Base-by-base conservation (phyloP, 1,140 invertebrate genomes). In the Bathynomus jamesi region DNA sequence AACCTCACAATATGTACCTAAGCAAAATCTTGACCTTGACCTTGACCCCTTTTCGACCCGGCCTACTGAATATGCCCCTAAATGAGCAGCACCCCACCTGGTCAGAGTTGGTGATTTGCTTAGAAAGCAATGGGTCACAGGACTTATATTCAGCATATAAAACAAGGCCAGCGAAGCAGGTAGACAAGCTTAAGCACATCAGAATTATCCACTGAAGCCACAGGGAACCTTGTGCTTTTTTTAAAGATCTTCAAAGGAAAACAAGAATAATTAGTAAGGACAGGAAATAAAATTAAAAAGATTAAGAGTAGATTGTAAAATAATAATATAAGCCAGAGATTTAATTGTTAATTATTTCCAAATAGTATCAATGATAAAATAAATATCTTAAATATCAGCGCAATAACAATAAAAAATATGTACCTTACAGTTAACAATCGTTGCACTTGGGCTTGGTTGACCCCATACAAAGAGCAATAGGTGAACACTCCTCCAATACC, bases 381-480 rank as follows among this genome's bases (percentile, higher is more conserved):
- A n/a, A n/a, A n/a, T n/a, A n/a, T n/a, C n/a, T n/a, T n/a, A n/a
- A n/a, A n/a, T n/a, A n/a, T n/a, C n/a, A n/a, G n/a, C n/a, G n/a
- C n/a, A n/a, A n/a, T n/a, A n/a, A n/a, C n/a, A n/a, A n/a, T n/a
- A n/a, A n/a, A n/a, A n/a, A n/a, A n/a, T n/a, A n/a, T n/a, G n/a
- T 85, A 89, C 74, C 83, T 85, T 0, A 93, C 87, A 4, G 91
- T 91, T 25, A 95, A 81, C 27, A 94, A 85, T 40, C 95, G 82
- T 81, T 97, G 95, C 0, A 98, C 89, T 85, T 96, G 90, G 0
- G 88, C 85, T 82, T 96, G 93, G 80, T 93, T 95, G 0, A 92
- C 89, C 0, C 87, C 93, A 81, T 92, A 92, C 0, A 94, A 79
- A 0, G 90, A 86, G 11, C 91, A 79, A 81, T 88, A 92, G 0